Base-by-base conservation (phyloP, 2,113 vertebrate genomes). In the Percopsis transmontana region DNA sequence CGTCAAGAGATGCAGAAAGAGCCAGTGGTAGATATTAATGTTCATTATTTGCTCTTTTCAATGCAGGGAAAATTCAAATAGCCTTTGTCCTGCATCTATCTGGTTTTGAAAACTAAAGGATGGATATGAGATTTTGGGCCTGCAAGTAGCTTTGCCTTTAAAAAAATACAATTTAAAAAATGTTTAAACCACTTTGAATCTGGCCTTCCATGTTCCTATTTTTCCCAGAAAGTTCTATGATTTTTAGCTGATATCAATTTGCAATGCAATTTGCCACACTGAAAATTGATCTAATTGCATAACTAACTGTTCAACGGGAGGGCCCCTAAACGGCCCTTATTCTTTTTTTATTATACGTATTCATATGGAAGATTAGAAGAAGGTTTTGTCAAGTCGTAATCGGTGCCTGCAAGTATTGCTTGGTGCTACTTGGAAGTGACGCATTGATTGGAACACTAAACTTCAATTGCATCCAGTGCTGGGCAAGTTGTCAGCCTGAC, bases 21-120 rank as follows among this genome's bases (percentile, higher is more conserved):
- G 76, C 66, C 73, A 69, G 80, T 76, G 82, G 76, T 83, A 84
- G 78, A 76, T 81, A 66, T 79, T 84, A 79, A 84, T 83, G 75
- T 81, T 87, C 77, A 81, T 84, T 82, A 83, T 84, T 74, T 65
- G 71, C 76, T 82, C 23, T 59, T 61, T 79, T 83, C 74, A 60
- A 62, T 53, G 76, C 77, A 61, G 58, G 62, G 70, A 70, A 75
- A 70, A 52, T 81, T 72, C 68, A 81, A 77, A 83, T 68, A 57
- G n/a, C 71, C 40, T 77, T 77, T 79, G 67, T 69, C 70, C 64
- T 6, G 56, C 44, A 64, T 66, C 75, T 68, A 82, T 73, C 78
- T 85, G 54, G 12, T 19, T 70, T 52, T 13, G 48, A 41, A 33
- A 6, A 33, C 3, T 14, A 79, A 64, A 63, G 68, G 68, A 10